Evolutionary conservation across 2,113 vertebrate species (phyloP), one percentile per base, ranked within the genome.

Genomic region (Elephantulus edwardii): DNA sequence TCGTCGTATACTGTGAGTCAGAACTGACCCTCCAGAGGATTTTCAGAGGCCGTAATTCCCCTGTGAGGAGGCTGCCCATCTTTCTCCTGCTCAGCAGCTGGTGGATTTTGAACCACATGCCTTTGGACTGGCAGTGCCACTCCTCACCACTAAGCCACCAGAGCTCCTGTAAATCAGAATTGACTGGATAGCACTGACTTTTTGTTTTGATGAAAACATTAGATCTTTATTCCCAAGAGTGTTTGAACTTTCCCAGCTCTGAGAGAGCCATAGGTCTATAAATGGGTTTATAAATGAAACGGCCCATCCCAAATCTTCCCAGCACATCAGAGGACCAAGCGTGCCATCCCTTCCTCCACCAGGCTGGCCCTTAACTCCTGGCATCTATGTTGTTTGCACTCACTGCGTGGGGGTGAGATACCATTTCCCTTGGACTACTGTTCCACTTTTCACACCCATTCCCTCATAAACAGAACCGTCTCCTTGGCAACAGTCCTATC

Each of bases 281-380:
- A n/a, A 54, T 2, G 13, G 58, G 60, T 46, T 82, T 33, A 2
- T 2, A n/a, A 68, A 40, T 9, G 46, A 44, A 48, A 26, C 68
- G 24, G 33, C 28, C 11, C 2, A 0, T 33, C 30, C 42, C 6
- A 0, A 56, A 30, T 54, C 79, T 35, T 44, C 58, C 64, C 8
- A 14, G 40, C 5, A 8, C 6, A 1, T 4, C 12, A 0, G 8
- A 13, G 13, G 3, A 30, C 68, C 40, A n/a, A 58, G 64, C 28
- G 24, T 2, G 14, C 4, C 26, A 6, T 33, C 44, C 26, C 6
- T 3, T 2, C 1, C 26, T 30, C 38, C 26, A 17, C 20, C 35
- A 14, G 16, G 71, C n/a, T 6, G 19, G 14, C n/a, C 33, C n/a
- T 62, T 30, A 44, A 48, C 42, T 60, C 24, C 38, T 28, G 44